Percentiles rank a stretch among this genome's conserved stretches.
Conservation (phyloP, 2,797 vertebrate genomes). For the Phoxinus dragarum region DNA sequence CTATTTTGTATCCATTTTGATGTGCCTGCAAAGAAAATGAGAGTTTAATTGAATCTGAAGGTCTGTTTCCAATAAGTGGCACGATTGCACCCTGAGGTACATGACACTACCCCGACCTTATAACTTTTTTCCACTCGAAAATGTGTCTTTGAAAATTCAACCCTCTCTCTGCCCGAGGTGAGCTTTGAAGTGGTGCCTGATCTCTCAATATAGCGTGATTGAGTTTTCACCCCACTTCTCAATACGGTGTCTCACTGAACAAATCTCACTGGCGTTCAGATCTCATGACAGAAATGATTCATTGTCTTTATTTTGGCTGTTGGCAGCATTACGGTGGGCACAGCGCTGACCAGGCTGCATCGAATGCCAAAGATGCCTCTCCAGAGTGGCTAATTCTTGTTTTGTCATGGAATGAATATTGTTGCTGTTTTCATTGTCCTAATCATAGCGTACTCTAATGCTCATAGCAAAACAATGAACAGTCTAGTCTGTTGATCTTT, state of each 20-base stretch:
- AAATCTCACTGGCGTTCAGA: constrained; percentile 46
- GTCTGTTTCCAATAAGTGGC: constrained; percentile 24
- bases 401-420: constrained; percentile 38
- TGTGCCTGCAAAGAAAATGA: constrained; percentile 25
- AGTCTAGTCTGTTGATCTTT: constrained; percentile 18
- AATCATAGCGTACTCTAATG: not conserved
- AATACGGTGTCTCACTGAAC: constrained; percentile 16
- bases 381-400: constrained; percentile 37
- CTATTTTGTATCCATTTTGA: not conserved
- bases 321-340: constrained; percentile 32
- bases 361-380: constrained; percentile 34
- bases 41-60: constrained; percentile 42
- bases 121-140: constrained; percentile 23
- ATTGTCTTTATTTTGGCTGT: constrained; percentile 55
- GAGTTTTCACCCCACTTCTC: constrained; percentile 29
- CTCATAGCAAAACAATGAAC: constrained; percentile 17
- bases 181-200: constrained; percentile 36
- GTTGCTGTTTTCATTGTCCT: constrained; percentile 34
- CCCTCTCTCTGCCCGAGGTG: constrained; percentile 7
- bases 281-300: constrained; percentile 46
- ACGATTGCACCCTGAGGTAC: not conserved
- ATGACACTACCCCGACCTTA: constrained; percentile 20
- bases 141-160: constrained; percentile 28
- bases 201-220: constrained; percentile 40
- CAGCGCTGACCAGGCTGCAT: constrained; percentile 32